Conservation (phyloP, 1,140 invertebrate genomes). For the Sarcophaga bullata region DNA sequence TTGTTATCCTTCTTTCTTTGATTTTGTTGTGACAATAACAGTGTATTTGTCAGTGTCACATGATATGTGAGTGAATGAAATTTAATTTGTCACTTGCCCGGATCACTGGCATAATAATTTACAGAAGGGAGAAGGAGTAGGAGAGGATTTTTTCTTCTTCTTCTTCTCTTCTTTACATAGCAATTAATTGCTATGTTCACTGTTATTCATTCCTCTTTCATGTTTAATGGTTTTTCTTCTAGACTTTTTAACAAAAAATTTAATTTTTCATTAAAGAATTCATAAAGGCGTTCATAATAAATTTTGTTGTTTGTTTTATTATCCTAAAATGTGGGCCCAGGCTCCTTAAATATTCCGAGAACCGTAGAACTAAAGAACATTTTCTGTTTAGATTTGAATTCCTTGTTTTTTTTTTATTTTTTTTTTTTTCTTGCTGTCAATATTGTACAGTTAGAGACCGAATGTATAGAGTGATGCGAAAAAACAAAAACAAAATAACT, state of each 20-base stretch:
- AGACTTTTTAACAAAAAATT: background rate
- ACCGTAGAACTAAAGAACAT: background rate
- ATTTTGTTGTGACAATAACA: background rate
- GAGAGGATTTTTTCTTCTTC: too few species aligned
- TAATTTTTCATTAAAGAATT: background rate
- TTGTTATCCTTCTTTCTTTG: background rate
- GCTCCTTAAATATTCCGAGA: background rate
- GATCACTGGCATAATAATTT: background rate
- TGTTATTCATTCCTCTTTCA: too few species aligned
- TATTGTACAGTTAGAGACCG: background rate
- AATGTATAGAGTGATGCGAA: too few species aligned
- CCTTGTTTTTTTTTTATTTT: background rate
- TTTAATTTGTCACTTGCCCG: background rate
- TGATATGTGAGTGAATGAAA: background rate
- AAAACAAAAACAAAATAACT: background rate
- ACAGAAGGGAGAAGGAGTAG: too few species aligned
- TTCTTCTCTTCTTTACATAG: too few species aligned
- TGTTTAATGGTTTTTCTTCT: too few species aligned
- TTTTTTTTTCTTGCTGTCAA: background rate
- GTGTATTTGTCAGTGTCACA: background rate
- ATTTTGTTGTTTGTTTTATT: background rate
- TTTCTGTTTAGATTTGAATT: constrained; percentile 1
- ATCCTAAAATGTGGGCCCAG: background rate
- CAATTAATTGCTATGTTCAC: too few species aligned
- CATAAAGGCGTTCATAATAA: background rate